Evolutionary conservation across 2,113 vertebrate species (phyloP), one percentile per base, ranked within the genome.

Genomic region (Furnarius figulus): DNA sequence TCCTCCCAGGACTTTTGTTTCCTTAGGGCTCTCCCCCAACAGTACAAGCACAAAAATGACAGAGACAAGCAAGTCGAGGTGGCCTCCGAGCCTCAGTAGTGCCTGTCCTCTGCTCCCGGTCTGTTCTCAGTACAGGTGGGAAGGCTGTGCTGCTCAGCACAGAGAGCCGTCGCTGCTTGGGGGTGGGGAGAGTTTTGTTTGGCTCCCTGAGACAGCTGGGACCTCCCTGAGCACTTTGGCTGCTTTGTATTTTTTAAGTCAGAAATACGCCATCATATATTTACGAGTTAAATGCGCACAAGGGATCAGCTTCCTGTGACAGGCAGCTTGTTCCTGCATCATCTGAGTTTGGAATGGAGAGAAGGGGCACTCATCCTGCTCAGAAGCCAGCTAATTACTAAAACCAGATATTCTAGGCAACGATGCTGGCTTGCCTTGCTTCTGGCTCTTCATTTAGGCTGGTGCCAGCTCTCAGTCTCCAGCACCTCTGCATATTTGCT

Each of bases 1-100:
- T 96, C 96, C 95, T 97, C 95, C 67, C 68, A 58, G 91, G 81
- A 59, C 73, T 95, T 80, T 61, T 93, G 50, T 91, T 96, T 95
- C 91, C 84, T 90, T 89, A 61, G 70, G 68, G 67, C 25, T 87
- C 84, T 90, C 68, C 73, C 59, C 72, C 68, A 73, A 33, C 66
- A 93, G 71, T 59, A 14, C 52, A 44, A 76, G 31, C 28, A 58
- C 52, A 82, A 85, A 31, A 33, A 27, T 37, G 47, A 25, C 40
- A 53, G 23, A 33, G 53, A 62, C 4, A 12, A 35, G 24, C 66
- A 62, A 44, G 53, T 72, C 42, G 22, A 76, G 30, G 62, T n/a
- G 44, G 35, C 31, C 25, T 74, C 53, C n/a, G 20, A 44, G 46
- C 66, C 31, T 1, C 8, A 33, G 46, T 7, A 31, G 27, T 6